Conservation (phyloP, 2,888 invertebrate genomes). For the Baccha elongata region DNA sequence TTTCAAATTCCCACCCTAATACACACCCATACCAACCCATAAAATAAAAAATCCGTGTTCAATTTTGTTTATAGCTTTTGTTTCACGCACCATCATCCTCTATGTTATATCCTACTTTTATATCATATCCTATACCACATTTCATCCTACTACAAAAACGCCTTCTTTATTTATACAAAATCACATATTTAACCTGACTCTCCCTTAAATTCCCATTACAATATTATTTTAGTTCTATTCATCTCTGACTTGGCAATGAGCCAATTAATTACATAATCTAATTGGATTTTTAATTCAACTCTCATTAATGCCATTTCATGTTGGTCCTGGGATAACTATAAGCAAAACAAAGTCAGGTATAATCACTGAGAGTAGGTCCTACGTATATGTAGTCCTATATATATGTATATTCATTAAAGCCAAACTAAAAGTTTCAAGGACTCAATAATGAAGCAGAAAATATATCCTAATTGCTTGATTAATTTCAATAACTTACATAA, state of each 20-base stretch:
- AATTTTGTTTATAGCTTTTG: neutral
- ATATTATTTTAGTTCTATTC: conserved; percentile 1
- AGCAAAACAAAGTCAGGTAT: neutral
- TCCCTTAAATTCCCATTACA: conserved; percentile 11
- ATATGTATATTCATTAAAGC: conserved; percentile 1
- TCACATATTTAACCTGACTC: conserved; percentile 22
- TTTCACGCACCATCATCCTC: neutral
- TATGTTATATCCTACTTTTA: neutral
- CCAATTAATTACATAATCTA: conserved; percentile 55
- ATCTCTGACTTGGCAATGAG: conserved; percentile 28
- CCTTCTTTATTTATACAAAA: neutral
- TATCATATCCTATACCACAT: neutral
- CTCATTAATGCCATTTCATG: conserved; percentile 50
- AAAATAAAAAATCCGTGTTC: neutral
- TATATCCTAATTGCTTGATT: conserved; percentile 62
- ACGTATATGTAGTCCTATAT: neutral
- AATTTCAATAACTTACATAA: conserved; percentile 57
- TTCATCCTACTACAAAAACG: neutral
- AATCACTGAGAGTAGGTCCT: neutral
- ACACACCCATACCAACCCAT: neutral
- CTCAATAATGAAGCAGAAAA: conserved; percentile 46
- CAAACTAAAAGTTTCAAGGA: conserved; percentile 42
- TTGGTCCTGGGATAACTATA: conserved; percentile 11
- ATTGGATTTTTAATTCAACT: conserved; percentile 62
- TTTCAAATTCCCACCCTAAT: conserved; percentile 4